phyloP scores from a whole-genome alignment of 2,797 vertebrate genomes.

The Melanogrammus aeglefinus region DNA sequence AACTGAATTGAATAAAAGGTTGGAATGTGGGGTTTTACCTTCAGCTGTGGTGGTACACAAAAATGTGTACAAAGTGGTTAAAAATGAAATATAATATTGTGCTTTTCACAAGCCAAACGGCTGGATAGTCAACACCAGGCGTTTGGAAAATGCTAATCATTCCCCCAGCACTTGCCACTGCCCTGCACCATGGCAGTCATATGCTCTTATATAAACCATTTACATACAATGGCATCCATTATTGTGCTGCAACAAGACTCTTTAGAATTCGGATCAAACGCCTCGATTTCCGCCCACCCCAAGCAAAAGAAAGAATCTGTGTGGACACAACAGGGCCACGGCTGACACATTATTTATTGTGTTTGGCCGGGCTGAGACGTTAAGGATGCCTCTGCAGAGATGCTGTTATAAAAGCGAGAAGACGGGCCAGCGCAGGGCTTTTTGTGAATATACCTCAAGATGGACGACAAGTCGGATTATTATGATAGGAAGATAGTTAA shows the following conservation, averaged over 20 bases:
- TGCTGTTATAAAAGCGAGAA: conserved; percentile 38
- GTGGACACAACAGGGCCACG: conserved; percentile 80
- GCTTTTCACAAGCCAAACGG: conserved; percentile 56
- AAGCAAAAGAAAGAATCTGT: conserved; percentile 82
- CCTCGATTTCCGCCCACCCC: conserved; percentile 94
- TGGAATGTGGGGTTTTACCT: conserved; percentile 73
- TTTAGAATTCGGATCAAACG: conserved; percentile 97
- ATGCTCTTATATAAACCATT: conserved; percentile 95
- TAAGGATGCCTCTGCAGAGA: conserved; percentile 66
- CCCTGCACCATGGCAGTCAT: conserved; percentile 91
- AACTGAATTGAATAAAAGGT: conserved; percentile 26
- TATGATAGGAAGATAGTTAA: not conserved
- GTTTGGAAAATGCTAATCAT: conserved; percentile 80
- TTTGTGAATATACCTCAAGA: not conserved
- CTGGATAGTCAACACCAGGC: conserved; percentile 66
- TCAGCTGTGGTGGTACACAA: conserved; percentile 76
- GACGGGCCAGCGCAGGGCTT: conserved; percentile 31
- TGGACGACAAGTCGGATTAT: not conserved
- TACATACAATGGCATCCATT: conserved; percentile 92
- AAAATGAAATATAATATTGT: conserved; percentile 59
- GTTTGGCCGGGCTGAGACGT: conserved; percentile 62
- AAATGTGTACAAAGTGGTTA: conserved; percentile 72
- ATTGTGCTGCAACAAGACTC: conserved; percentile 88
- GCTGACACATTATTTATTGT: conserved; percentile 79
- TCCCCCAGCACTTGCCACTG: conserved; percentile 78